phyloP scores from a whole-genome alignment of 1,140 invertebrate genomes.

The Hyles vespertilio region DNA sequence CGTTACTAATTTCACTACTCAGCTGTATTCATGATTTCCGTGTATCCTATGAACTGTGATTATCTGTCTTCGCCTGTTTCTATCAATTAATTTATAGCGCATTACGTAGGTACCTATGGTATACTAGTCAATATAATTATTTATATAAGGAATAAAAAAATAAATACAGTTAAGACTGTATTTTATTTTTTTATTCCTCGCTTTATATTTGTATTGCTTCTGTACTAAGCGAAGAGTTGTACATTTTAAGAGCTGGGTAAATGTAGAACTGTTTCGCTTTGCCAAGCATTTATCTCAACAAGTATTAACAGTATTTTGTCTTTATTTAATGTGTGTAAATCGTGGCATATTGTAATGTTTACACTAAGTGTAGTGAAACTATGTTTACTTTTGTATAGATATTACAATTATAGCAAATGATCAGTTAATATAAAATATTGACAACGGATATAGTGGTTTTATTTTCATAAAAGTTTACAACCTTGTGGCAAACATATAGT shows the following conservation, averaged over 20 bases:
- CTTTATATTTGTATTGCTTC: conserved; percentile 9
- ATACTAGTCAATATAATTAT: conserved; percentile 38
- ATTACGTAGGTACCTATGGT: conserved; percentile 4
- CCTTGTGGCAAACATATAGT: too few relatives aligned
- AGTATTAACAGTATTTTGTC: conserved; percentile 23
- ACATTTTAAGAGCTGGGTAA: conserved; percentile 69
- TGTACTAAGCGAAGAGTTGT: conserved; percentile 49
- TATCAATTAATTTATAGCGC: conserved; percentile 9
- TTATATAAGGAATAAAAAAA: too few relatives aligned
- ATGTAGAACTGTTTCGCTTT: conserved; percentile 58
- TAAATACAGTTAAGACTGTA: conserved; percentile 35
- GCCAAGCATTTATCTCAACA: not conserved
- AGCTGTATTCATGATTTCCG: conserved; percentile 11
- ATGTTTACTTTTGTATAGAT: conserved; percentile 64
- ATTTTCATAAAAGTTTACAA: conserved; percentile 12
- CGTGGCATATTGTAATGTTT: conserved; percentile 30
- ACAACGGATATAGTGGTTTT: conserved; percentile 39
- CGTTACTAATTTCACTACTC: conserved; percentile 21
- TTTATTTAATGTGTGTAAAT: conserved; percentile 37
- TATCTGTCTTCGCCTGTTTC: conserved; percentile 11
- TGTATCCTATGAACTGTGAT: conserved; percentile 21
- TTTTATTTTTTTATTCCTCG: conserved; percentile 19
- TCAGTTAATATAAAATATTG: conserved; percentile 68
- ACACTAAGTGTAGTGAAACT: conserved; percentile 43
- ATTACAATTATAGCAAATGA: conserved; percentile 57